Base-by-base conservation (phyloP, 2,888 invertebrate genomes). In the Norana najaformis region DNA sequence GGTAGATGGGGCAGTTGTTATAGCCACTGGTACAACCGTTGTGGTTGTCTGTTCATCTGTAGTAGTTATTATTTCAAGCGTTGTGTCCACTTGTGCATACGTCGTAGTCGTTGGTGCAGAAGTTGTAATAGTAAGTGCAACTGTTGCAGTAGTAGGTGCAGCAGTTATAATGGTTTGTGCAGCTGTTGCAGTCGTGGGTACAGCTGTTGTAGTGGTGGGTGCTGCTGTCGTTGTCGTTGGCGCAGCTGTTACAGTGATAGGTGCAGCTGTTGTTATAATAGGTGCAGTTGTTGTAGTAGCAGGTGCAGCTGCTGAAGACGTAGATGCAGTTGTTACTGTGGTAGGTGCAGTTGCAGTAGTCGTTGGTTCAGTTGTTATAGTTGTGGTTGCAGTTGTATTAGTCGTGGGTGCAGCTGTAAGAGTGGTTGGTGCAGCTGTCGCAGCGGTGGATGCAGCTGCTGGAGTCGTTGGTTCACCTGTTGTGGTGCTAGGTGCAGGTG, bases 91-190 rank as follows among this genome's bases (percentile, higher is more conserved):
- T 38, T 83, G 20, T 36, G 85, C 11, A 83, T 37, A 8, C 16
- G 88, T 14, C 34, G 83, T 14, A 83, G 89, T 85, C 34, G 89
- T 23, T n/a, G 85, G 37, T 36, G 30, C 16, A 18, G 85, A 39
- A 8, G 89, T 85, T 85, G 36, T 14, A 34, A 16, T 53, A 13
- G 89, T 23, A 82, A 53, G 37, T 69, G 47, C 41, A 35, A 88
- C 38, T 82, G 90, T 89, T 14, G 88, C 37, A 88, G 88, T 88
- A n/a, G 88, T 39, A 38, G 88, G 13, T n/a, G 88, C 36, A 82
- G 30, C 35, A 53, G 89, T 53, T 20, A n/a, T 82, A 69, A 11
- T 89, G n/a, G 36, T 89, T 37, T 18, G 5, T 35, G 82, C 82
- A 35, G 34, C 69, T 34, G 36, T 39, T 18, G 38, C 83, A 38